These are phyloP conservation scores for Turnix velox DNA, from an alignment of 2,113 vertebrate species.

Conservation along the genomic window DNA sequence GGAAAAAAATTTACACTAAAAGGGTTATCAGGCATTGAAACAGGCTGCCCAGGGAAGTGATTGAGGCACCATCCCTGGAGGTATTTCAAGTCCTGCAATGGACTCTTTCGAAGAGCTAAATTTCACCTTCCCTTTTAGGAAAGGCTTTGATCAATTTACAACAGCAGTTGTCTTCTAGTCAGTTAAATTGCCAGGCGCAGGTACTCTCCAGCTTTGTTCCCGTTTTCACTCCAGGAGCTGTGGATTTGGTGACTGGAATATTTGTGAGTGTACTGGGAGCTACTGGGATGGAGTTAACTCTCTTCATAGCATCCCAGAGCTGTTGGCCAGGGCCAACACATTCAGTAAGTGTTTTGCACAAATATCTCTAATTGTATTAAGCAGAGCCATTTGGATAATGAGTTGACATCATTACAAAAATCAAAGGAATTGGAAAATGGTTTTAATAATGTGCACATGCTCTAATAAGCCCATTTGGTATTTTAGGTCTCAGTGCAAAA, in stretches of 20 bases:
- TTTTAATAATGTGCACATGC: background rate
- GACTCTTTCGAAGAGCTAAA: background rate
- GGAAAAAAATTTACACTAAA: no score
- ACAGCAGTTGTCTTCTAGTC: background rate
- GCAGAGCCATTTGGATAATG: background rate
- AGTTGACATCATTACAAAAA: background rate
- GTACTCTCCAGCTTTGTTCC: background rate
- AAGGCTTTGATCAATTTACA: background rate
- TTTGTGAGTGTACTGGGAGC: background rate
- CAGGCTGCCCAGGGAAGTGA: no score
- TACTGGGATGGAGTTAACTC: background rate
- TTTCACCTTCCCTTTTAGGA: background rate
- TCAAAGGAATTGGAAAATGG: background rate
- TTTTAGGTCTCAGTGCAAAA: background rate
- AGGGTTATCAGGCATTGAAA: no score
- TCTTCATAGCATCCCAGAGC: background rate
- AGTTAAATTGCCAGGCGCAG: background rate
- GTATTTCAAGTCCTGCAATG: background rate
- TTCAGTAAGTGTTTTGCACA: background rate
- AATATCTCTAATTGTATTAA: background rate
- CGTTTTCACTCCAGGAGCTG: background rate
- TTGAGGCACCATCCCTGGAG: no score
- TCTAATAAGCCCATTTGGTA: background rate
- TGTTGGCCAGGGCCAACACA: background rate
- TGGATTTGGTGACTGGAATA: background rate